Conservation (phyloP, 2,888 invertebrate species). For the Tinea trinotella region DNA sequence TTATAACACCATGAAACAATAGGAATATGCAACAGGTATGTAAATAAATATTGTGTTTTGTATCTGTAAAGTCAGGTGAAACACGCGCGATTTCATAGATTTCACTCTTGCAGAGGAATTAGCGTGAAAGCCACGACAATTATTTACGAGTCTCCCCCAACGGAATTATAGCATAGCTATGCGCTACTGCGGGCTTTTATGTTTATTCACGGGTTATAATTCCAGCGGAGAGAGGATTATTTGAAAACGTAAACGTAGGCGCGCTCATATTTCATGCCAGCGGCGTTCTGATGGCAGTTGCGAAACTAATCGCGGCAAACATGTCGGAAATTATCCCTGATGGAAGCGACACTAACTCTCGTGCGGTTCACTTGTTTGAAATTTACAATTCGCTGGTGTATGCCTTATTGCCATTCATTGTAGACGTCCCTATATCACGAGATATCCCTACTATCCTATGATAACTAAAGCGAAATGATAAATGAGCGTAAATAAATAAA, state of each 20-base stretch:
- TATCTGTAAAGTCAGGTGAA: constrained; percentile 2
- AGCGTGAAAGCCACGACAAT: constrained; percentile 52
- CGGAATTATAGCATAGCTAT: constrained; percentile 36
- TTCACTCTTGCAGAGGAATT: constrained; percentile 48
- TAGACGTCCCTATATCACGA: not conserved
- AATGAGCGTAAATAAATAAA: too few relatives aligned
- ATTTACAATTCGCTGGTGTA: not conserved
- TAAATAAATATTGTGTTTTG: constrained; percentile 33
- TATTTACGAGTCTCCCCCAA: constrained; percentile 52
- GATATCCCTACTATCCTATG: not conserved
- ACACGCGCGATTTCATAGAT: constrained; percentile 42
- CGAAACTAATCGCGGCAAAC: constrained; percentile 56
- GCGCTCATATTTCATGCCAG: constrained; percentile 50
- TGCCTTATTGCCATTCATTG: constrained; percentile 3
- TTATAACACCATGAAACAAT: too few relatives aligned
- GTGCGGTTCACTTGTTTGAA: constrained; percentile 3
- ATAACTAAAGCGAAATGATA: too few relatives aligned
- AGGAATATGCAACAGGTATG: constrained; percentile 25
- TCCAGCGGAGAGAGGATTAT: constrained; percentile 49
- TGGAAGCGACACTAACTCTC: constrained; percentile 12
- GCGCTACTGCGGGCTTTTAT: constrained; percentile 38
- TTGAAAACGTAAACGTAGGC: constrained; percentile 56
- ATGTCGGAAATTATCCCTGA: constrained; percentile 46
- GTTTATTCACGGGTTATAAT: constrained; percentile 62
- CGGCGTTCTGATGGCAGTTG: constrained; percentile 45